Evolutionary conservation across 2,113 vertebrate genomes (phyloP).

Genomic region (Andinoacara biseriatus): DNA sequence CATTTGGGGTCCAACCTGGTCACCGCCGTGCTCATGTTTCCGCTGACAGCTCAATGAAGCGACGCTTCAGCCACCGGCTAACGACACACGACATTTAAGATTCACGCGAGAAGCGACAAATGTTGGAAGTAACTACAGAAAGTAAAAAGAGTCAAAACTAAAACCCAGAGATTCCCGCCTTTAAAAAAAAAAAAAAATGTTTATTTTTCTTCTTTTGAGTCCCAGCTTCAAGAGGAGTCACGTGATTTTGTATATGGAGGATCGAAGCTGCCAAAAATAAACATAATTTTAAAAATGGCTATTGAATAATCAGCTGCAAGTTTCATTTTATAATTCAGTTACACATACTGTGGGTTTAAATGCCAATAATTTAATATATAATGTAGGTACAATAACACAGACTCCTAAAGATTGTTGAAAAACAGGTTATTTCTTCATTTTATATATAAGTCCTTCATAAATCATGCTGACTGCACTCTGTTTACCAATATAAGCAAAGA

Average conservation of each 20-base stretch:
- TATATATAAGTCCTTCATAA: too few relatives aligned
- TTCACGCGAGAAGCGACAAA: background rate
- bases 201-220: too few relatives aligned
- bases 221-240: background rate
- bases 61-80: background rate
- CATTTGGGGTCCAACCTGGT: constrained; percentile 34
- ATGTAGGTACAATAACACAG: too few relatives aligned
- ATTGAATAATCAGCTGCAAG: too few relatives aligned
- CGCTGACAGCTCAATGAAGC: background rate
- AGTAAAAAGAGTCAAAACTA: background rate
- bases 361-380: too few relatives aligned
- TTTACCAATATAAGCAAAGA: too few relatives aligned
- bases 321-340: too few relatives aligned
- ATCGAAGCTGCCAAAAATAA: background rate
- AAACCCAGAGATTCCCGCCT: fast-evolving
- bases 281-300: background rate
- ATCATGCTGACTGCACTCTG: too few relatives aligned
- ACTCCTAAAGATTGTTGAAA: too few relatives aligned
- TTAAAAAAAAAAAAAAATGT: too few relatives aligned
- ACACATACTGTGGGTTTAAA: background rate
- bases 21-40: constrained; percentile 44
- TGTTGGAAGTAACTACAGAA: background rate
- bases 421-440: too few relatives aligned
- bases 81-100: fast-evolving
- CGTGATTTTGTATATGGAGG: background rate